phyloP scores from a whole-genome alignment of 2,113 vertebrate species.

The Solea solea region DNA sequence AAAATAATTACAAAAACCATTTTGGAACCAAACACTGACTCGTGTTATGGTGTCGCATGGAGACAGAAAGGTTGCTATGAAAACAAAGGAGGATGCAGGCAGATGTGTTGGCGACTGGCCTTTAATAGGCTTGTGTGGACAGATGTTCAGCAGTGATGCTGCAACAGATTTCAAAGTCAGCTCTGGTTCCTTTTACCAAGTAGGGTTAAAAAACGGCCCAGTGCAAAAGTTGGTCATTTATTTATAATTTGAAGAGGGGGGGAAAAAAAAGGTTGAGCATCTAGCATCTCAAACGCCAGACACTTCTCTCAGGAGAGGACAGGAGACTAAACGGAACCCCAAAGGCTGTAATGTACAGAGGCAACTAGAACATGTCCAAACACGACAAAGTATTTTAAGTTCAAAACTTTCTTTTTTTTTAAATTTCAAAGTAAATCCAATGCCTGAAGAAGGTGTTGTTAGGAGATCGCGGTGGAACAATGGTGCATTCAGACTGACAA shows the following conservation, averaged over 20 bases:
- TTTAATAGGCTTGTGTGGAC: not conserved
- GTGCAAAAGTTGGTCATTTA: slow-evolving; percentile 1
- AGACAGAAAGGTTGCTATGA: not conserved
- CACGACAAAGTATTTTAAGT: not conserved
- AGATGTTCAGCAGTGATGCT: not conserved
- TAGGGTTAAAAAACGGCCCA: not conserved
- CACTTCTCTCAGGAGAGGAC: not conserved
- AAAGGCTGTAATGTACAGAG: not conserved
- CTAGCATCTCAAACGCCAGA: not conserved
- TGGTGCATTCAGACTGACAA: slow-evolving; percentile 6
- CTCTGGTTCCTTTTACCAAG: not conserved
- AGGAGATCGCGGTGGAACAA: not conserved
- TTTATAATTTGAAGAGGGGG: not conserved
- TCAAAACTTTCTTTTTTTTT: not conserved
- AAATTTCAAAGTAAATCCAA: not conserved
- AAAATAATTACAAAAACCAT: slow-evolving; percentile 23
- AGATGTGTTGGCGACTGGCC: too few relatives aligned
- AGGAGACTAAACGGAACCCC: not conserved
- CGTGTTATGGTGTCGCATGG: not conserved
- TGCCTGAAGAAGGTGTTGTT: too few relatives aligned
- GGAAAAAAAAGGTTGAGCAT: not conserved
- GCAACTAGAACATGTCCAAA: not conserved
- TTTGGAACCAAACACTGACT: slow-evolving; percentile 11
- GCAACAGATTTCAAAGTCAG: not conserved
- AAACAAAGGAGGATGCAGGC: not conserved